Evolutionary conservation across 2,113 vertebrate genomes (phyloP).

Genomic region (Lutjanus erythropterus): DNA sequence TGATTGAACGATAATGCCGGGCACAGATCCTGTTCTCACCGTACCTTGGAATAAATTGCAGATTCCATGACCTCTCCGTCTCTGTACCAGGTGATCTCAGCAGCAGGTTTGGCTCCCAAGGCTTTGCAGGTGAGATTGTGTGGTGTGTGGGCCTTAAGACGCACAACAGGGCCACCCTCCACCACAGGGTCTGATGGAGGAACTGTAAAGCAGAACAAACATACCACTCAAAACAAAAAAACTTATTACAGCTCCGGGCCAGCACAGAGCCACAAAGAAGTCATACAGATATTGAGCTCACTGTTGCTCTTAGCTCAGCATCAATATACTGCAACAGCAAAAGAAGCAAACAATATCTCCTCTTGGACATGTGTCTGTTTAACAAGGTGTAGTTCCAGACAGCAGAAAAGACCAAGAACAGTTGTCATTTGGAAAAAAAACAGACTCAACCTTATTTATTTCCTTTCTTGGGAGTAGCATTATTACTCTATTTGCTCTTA

Average conservation of each 20-base stretch:
- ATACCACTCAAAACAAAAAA: constrained; percentile 52
- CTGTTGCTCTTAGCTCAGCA: constrained; percentile 58
- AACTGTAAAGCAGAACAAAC: constrained; percentile 81
- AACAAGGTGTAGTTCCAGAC: constrained; percentile 64
- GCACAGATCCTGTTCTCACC: constrained; percentile 25
- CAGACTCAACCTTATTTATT: constrained; percentile 69
- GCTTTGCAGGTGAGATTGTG: constrained; percentile 91
- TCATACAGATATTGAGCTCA: constrained; percentile 55
- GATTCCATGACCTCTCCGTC: constrained; percentile 89
- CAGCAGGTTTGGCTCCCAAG: constrained; percentile 88
- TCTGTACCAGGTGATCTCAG: constrained; percentile 92
- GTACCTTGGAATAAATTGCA: constrained; percentile 89
- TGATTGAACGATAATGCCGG: constrained; percentile 46
- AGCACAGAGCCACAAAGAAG: constrained; percentile 35
- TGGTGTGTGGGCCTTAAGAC: constrained; percentile 88
- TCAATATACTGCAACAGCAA: constrained; percentile 55
- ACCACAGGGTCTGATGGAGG: constrained; percentile 90
- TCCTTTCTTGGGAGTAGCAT: constrained; percentile 77
- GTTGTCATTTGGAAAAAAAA: constrained; percentile 53
- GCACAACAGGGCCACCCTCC: constrained; percentile 88
- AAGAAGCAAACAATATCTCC: constrained; percentile 51
- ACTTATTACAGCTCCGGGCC: constrained; percentile 54
- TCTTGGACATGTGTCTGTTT: constrained; percentile 61
- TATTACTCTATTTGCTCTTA: constrained; percentile 82
- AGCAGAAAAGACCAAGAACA: constrained; percentile 44